Conservation (phyloP, 2,797 vertebrate species). For the Enoplosus armatus region DNA sequence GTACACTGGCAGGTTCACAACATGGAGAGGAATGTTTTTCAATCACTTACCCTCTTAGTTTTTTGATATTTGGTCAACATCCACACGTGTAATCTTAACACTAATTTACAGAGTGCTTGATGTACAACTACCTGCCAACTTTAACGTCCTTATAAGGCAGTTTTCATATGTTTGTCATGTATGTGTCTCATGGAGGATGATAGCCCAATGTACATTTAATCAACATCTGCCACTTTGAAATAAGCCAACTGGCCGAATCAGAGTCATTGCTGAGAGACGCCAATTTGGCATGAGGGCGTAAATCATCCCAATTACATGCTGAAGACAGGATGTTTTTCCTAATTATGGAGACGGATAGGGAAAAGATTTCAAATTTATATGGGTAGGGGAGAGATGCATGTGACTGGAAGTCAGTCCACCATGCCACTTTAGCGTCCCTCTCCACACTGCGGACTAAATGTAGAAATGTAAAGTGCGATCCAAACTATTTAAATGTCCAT, state of each 20-base stretch:
- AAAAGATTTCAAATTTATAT: slow-evolving; percentile 73
- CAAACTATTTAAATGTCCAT: not conserved
- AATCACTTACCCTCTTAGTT: not conserved
- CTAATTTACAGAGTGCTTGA: not conserved
- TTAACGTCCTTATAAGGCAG: slow-evolving; percentile 11
- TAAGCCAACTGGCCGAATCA: slow-evolving; percentile 75
- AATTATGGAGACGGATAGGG: slow-evolving; percentile 79
- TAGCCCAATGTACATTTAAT: slow-evolving; percentile 69
- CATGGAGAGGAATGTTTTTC: not conserved
- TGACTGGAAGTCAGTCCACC: slow-evolving; percentile 50
- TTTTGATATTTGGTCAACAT: not conserved
- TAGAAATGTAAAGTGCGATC: not conserved
- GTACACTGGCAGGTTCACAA: slow-evolving; percentile 8
- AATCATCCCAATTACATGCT: slow-evolving; percentile 79
- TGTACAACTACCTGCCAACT: slow-evolving; percentile 7
- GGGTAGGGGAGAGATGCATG: slow-evolving; percentile 53
- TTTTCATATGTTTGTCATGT: slow-evolving; percentile 61
- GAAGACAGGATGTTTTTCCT: slow-evolving; percentile 80
- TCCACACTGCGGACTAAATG: not conserved
- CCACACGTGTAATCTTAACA: slow-evolving; percentile 1
- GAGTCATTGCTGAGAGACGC: slow-evolving; percentile 69
- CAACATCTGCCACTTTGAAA: slow-evolving; percentile 79
- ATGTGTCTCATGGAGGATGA: slow-evolving; percentile 51
- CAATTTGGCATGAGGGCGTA: slow-evolving; percentile 78
- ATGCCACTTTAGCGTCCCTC: slow-evolving; percentile 35